Base-by-base conservation (phyloP, 2,113 vertebrate genomes). In the Mola mola region DNA sequence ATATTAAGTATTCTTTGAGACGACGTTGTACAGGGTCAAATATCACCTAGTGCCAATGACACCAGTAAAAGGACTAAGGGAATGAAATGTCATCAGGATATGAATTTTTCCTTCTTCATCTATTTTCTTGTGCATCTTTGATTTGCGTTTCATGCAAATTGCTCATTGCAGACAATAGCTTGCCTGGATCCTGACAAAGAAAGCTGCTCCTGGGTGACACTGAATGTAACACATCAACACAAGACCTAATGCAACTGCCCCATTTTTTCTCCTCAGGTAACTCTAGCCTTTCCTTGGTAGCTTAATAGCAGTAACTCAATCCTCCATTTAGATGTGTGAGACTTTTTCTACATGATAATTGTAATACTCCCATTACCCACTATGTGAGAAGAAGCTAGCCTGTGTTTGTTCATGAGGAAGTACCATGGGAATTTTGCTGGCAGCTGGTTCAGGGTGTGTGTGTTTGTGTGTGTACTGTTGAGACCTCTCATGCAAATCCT, bases 351-450 rank as follows among this genome's bases (percentile, higher is more conserved):
- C 21, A 24, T 49, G 43, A 55, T 37, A 66, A 57, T 58, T 67
- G 0, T 17, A 33, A 61, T 79, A 29, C 42, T 74, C 28, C 25
- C 19, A 22, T 59, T 34, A 22, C 21, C 50, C 5, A 25, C 41
- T 17, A 29, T 4, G 1, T 47, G 62, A 84, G 90, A 91, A 90
- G 86, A 22, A 10, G 36, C 17, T 50, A 36, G 29, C 21, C 33
- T 57, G n/a, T 57, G 64, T 75, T 69, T 1, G n/a, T 68, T 41
- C 50, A 41, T 24, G 44, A 28, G 31, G 49, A 12, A n/a, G 19
- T 38, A 67, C 43, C 62, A 75, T 66, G 65, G 79, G 62, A 89
- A 85, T 77, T 88, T 88, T 82, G 89, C 92, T 90, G 88, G 67
- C 55, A 57, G 37, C 58, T 78, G 53, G 41, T 48, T 74, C 62